Percentiles rank a stretch among this genome's conserved stretches.
Conservation (phyloP, 2,888 invertebrate genomes). For the Cistogaster globosa region DNA sequence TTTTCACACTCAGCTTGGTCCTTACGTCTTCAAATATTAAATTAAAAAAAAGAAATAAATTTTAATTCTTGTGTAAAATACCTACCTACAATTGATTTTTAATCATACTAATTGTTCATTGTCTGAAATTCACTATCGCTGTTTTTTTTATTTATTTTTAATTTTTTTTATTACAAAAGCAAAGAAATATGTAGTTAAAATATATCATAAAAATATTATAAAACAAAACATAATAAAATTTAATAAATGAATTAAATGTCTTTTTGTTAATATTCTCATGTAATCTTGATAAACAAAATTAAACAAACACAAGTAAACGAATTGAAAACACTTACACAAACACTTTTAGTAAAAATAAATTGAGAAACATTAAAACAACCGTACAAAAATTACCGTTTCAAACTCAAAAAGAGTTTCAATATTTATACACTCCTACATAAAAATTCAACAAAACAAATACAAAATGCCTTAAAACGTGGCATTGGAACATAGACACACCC, state of each 20-base stretch:
- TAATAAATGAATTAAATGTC: conserved; percentile 64
- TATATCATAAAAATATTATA: conserved; percentile 62
- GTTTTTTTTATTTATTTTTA: neutral
- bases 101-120: neutral
- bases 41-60: conserved; percentile 1
- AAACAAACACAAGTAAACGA: conserved; percentile 12
- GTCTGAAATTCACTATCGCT: neutral
- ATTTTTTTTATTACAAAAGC: neutral
- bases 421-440: neutral
- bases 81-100: neutral
- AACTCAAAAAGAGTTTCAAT: neutral
- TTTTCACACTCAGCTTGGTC: conserved; percentile 50
- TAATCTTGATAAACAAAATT: conserved; percentile 43
- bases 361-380: conserved; percentile 35
- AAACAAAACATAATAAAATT: conserved; percentile 41
- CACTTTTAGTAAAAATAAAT: conserved; percentile 29
- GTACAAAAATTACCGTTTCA: conserved; percentile 17
- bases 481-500: conserved; percentile 5
- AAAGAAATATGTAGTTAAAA: conserved; percentile 43
- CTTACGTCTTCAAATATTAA: conserved; percentile 37
- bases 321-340: neutral
- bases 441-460: conserved; percentile 11
- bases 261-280: conserved; percentile 65
- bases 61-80: conserved; percentile 17
- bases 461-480: conserved; percentile 5